phyloP scores from a whole-genome alignment of 2,888 invertebrate species.

The Heliconius sara region DNA sequence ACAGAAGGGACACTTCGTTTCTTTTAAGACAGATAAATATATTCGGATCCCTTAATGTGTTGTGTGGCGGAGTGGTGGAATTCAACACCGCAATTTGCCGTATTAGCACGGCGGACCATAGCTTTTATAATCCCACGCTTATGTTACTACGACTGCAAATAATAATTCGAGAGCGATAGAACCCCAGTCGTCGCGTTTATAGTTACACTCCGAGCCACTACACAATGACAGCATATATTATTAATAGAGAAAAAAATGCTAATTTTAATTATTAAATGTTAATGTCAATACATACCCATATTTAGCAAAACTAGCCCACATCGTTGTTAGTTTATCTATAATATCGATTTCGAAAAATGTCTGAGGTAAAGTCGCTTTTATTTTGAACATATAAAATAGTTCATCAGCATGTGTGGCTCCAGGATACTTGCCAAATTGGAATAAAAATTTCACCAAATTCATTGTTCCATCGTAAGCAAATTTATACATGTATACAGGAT shows the following conservation, averaged over 20 bases:
- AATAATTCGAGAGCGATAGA: too few relatives aligned
- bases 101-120: too few relatives aligned
- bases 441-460: conserved; percentile 66
- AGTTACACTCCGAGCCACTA: too few relatives aligned
- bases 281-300: conserved; percentile 59
- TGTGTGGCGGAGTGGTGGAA: too few relatives aligned
- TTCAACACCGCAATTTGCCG: too few relatives aligned
- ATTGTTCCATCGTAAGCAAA: conserved; percentile 70
- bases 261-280: not conserved
- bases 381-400: conserved; percentile 74
- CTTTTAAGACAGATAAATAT: too few relatives aligned
- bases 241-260: not conserved
- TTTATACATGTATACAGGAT: conserved; percentile 67
- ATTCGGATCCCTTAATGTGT: too few relatives aligned
- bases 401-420: conserved; percentile 79
- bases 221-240: not conserved
- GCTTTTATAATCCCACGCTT: too few relatives aligned
- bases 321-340: conserved; percentile 62
- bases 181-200: too few relatives aligned
- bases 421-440: conserved; percentile 59
- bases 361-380: conserved; percentile 55
- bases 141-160: too few relatives aligned
- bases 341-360: conserved; percentile 59
- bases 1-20: too few relatives aligned
- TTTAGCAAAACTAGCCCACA: conserved; percentile 79